Evolutionary conservation across 1,140 invertebrate species (phyloP).

Genomic region (Heliconius himera): DNA sequence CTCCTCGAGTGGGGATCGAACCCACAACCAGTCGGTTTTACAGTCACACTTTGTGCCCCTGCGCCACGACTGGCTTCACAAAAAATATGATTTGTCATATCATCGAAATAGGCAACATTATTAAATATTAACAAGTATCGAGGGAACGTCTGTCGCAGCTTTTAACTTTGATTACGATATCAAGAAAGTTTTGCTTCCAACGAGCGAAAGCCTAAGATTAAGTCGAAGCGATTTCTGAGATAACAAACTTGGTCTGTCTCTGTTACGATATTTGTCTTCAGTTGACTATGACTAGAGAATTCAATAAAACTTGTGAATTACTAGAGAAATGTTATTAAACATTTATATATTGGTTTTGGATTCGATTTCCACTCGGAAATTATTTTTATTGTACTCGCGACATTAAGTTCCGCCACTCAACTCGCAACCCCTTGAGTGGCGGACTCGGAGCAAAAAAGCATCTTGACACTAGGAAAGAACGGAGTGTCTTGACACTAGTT

Average conservation of each 20-base stretch:
- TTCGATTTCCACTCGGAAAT: too few species aligned
- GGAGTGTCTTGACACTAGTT: too few species aligned
- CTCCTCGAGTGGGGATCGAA: too few species aligned
- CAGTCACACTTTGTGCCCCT: too few species aligned
- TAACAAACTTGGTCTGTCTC: neutral
- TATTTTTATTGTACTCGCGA: too few species aligned
- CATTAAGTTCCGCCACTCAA: too few species aligned
- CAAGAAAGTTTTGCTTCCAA: conserved; percentile 8
- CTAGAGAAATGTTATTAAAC: neutral
- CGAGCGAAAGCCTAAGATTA: conserved; percentile 4
- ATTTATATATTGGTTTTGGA: neutral
- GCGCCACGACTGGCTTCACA: too few species aligned
- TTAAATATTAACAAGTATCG: neutral
- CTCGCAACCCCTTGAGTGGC: too few species aligned
- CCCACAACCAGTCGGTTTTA: too few species aligned
- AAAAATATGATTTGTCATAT: neutral
- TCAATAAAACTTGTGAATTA: neutral
- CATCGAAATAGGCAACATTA: neutral
- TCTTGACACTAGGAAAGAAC: too few species aligned
- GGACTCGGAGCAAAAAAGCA: too few species aligned
- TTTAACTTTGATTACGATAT: conserved; percentile 6
- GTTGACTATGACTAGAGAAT: neutral
- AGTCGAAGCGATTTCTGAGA: conserved; percentile 12
- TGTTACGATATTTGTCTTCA: neutral
- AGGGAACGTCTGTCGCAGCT: conserved; percentile 1